Base-by-base conservation (phyloP, 2,888 invertebrate genomes). In the Acanthococcus lagerstroemiae region DNA sequence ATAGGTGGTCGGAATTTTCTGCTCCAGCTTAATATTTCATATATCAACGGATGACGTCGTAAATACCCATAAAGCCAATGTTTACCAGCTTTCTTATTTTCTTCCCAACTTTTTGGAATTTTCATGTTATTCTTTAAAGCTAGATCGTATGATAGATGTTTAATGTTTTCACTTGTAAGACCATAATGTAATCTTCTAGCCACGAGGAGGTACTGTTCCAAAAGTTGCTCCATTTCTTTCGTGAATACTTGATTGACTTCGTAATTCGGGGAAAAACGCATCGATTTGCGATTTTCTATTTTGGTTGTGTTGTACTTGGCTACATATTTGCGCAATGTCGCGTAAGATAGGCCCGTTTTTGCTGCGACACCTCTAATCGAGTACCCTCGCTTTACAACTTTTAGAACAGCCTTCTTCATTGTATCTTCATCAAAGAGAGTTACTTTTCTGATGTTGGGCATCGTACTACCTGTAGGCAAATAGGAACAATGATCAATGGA, bases 101-200 rank as follows among this genome's bases (percentile, higher is more conserved):
- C 52, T 52, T 52, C 15, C 52, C 52, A 52, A 24, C 52, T 52
- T 52, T 52, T 52, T 2, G 52, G 52, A 22, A 52, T 24, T 52
- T 52, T 52, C 19, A 52, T 15, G 24, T 52, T 52, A 52, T 52
- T 52, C 7, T 52, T 52, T 15, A 52, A 7, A 19, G 52, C 52
- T 6, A 52, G 24, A 15, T 52, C 52, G 15, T 52, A 52, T 4
- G 52, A 52, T 22, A 52, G 15, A 12, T 24, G 19, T 24, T 52
- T 52, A 9, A 52, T 52, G 22, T 15, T 52, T 24, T 52, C 52
- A 24, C 52, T 52, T 3, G 52, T 52, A 5, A 52, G 24, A 15
- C 52, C 52, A 24, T 52, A 52, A 22, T 52, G 52, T 9, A 52
- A 15, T 52, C 24, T 52, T 3, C 52, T 21, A 22, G 52, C 52